These are phyloP conservation scores for Bellardia bayeri DNA, from an alignment of 2,888 invertebrate species.

Conservation along the genomic window DNA sequence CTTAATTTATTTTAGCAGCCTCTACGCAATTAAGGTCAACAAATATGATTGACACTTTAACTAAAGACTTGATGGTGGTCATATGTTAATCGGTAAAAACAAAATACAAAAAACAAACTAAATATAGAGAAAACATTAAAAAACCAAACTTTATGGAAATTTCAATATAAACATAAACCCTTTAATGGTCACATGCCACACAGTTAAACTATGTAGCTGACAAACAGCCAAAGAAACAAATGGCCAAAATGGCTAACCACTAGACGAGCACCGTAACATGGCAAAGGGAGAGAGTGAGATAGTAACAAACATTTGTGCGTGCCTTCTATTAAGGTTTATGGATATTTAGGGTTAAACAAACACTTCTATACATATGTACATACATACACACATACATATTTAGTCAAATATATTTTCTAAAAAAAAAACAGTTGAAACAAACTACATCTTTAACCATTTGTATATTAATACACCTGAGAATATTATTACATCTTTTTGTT, in stretches of 20 bases:
- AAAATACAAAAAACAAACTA: background rate
- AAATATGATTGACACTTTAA: constrained; percentile 38
- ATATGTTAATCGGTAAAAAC: constrained; percentile 22
- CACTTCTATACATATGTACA: background rate
- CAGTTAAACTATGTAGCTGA: constrained; percentile 1
- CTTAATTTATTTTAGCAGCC: background rate
- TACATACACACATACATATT: background rate
- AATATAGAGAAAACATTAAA: background rate
- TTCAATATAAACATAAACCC: constrained; percentile 3
- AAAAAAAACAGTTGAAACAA: constrained; percentile 3
- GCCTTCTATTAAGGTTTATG: constrained; percentile 46
- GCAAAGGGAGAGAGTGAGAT: background rate
- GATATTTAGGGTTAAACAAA: constrained; percentile 50
- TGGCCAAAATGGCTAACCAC: constrained; percentile 23
- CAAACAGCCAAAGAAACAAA: constrained; percentile 28
- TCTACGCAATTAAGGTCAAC: constrained; percentile 10
- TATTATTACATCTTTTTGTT: constrained; percentile 9
- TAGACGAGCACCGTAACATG: constrained; percentile 15
- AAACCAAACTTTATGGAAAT: constrained; percentile 29
- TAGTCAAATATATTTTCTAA: background rate
- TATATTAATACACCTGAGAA: constrained; percentile 62
- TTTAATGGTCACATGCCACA: constrained; percentile 35
- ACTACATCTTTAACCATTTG: constrained; percentile 49
- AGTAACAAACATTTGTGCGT: constrained; percentile 56
- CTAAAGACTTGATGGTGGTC: constrained; percentile 2